phyloP scores from a whole-genome alignment of 2,113 vertebrate species.

The Sylvia atricapilla region DNA sequence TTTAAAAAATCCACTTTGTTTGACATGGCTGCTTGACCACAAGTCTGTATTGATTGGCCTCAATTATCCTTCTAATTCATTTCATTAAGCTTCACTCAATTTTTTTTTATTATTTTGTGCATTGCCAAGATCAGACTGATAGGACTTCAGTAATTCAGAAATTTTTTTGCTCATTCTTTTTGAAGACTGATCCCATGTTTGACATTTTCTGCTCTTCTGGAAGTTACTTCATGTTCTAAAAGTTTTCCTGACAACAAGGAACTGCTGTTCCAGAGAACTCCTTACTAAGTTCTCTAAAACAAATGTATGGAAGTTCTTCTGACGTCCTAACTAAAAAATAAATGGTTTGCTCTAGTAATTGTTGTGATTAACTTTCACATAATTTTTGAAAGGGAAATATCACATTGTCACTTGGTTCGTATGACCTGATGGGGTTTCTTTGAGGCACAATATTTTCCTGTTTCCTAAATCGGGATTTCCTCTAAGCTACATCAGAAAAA shows the following conservation, averaged over 20 bases:
- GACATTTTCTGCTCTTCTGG: not conserved
- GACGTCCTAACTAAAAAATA: not conserved
- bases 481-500: not conserved
- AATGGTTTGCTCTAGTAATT: not conserved
- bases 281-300: not conserved
- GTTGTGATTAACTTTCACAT: not conserved
- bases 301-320: not conserved
- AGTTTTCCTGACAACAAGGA: not conserved
- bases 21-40: not conserved
- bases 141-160: not conserved
- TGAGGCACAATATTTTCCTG: not conserved
- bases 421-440: not conserved
- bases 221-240: not conserved
- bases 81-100: not conserved
- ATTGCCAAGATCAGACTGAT: not conserved
- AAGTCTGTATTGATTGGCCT: not conserved
- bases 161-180: not conserved
- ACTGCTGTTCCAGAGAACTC: not conserved
- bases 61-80: not conserved
- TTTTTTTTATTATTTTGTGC: not conserved
- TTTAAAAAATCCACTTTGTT: not conserved
- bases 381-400: not conserved
- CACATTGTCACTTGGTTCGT: not conserved
- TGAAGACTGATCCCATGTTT: not conserved
- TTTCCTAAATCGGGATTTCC: not conserved